Evolutionary conservation across 2,888 invertebrate genomes (phyloP), one percentile per base, ranked within the genome.

Genomic region (Parasteatoda lunata): DNA sequence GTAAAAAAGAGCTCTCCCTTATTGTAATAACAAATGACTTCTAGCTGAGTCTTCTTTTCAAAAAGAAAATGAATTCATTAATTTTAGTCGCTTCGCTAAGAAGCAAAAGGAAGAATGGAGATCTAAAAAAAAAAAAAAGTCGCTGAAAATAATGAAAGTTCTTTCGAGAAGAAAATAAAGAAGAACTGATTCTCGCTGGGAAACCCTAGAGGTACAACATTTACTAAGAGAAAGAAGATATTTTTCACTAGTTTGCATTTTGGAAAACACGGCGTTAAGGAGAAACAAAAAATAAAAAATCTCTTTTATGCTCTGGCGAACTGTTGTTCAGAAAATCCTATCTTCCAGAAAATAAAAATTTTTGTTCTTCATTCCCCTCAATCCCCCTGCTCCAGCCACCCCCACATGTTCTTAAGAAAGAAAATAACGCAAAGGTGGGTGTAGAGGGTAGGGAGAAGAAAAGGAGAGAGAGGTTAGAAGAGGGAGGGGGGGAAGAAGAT

Each of bases 1-100:
- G 30, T 30, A 30, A 54, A 75, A 73, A 84, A 80, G 76, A 76
- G 79, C 66, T 65, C 59, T 30, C 77, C 48, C 78, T 70, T 66
- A 77, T 84, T 77, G 52, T 78, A 77, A 86, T 86, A 86, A 86
- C 76, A 86, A 86, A 86, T 86, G 85, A 84, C 65, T 54, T 15
- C 52, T 8, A 75, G 73, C 49, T 64, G 52, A 15, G 48, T 15
- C 13, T 85, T 86, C 80, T 80, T 85, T 85, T 85, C 76, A 70
- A 52, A 68, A 52, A 64, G 73, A 77, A 47, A 80, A 65, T 65
- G 69, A 80, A 86, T 80, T 86, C 85, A 86, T 86, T 86, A 86
- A 86, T 86, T 76, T 80, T 77, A 80, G 76, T 80, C 85, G 30
- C 30, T 77, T 77, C 47, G 65, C 66, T 77, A 80, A 80, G 76